These are phyloP conservation scores for Drosophila rufa DNA, from an alignment of 1,140 invertebrate genomes.

Conservation along the genomic window DNA sequence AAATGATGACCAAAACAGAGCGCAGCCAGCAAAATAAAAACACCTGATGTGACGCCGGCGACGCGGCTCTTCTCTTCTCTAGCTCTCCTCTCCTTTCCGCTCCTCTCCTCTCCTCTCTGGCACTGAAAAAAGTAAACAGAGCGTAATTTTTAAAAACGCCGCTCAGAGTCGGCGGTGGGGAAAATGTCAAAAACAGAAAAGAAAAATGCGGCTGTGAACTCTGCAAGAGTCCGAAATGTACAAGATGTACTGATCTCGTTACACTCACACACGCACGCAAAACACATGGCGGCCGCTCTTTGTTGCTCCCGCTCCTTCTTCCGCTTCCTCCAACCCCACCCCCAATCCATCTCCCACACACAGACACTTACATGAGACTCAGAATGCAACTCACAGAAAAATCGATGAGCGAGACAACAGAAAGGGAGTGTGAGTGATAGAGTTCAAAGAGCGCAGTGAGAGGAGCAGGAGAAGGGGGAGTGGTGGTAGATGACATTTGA, in stretches of 20 bases:
- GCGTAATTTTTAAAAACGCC: slow-evolving; percentile 79
- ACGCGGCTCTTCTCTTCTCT: slow-evolving; percentile 48
- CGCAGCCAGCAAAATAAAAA: slow-evolving; percentile 40
- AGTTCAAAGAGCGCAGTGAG: slow-evolving; percentile 56
- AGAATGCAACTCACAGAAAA: slow-evolving; percentile 52
- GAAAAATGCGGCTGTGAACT: slow-evolving; percentile 66
- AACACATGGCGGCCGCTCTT: slow-evolving; percentile 75
- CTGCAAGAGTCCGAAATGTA: slow-evolving; percentile 74
- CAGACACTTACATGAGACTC: slow-evolving; percentile 12
- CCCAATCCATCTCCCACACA: slow-evolving; percentile 12
- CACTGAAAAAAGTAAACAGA: slow-evolving; percentile 79
- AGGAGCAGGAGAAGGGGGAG: slow-evolving; percentile 9
- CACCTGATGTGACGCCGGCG: slow-evolving; percentile 64
- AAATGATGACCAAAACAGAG: slow-evolving; percentile 69
- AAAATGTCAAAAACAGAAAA: slow-evolving; percentile 73
- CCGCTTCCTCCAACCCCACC: slow-evolving; percentile 32
- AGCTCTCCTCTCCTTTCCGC: slow-evolving; percentile 5
- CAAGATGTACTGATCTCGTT: slow-evolving; percentile 73
- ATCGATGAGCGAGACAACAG: slow-evolving; percentile 50
- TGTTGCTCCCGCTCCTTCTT: slow-evolving; percentile 70
- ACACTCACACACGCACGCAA: slow-evolving; percentile 73
- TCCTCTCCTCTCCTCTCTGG: slow-evolving; percentile 35
- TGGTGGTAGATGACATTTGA: slow-evolving; percentile 43
- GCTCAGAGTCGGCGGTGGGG: slow-evolving; percentile 73
- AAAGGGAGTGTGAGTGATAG: slow-evolving; percentile 50